Conservation (phyloP, 2,797 vertebrate genomes). For the Phoxinus dragarum region DNA sequence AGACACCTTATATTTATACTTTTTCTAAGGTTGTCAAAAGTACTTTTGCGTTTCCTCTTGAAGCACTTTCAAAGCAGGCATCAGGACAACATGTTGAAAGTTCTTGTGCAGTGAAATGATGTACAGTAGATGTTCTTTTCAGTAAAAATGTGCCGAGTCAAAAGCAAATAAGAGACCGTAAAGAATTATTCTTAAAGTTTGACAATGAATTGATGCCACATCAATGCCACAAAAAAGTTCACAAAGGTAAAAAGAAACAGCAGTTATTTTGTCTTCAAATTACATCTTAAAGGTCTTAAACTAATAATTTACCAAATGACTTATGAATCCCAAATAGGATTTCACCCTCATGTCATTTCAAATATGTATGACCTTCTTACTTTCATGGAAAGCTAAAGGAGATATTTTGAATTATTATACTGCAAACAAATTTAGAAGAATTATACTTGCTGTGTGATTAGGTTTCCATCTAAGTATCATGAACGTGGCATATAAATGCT, state of each 20-base stretch:
- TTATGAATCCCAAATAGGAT: too few species aligned
- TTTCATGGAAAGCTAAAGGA: neutral
- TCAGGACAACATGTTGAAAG: neutral
- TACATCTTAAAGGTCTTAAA: conserved; percentile 37
- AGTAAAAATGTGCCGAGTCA: neutral
- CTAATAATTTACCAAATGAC: neutral
- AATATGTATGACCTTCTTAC: neutral
- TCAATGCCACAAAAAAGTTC: neutral
- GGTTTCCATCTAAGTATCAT: neutral
- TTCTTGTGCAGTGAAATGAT: conserved; percentile 1
- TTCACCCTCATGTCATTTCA: neutral
- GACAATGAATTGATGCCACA: neutral
- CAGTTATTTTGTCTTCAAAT: conserved; percentile 30
- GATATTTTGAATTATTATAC: neutral
- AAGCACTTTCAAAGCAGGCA: conserved; percentile 5
- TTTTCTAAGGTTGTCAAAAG: conserved; percentile 8
- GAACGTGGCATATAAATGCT: neutral
- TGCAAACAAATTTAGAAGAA: neutral
- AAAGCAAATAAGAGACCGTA: neutral
- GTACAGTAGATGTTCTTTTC: neutral
- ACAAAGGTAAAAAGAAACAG: conserved; percentile 17
- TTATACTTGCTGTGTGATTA: neutral
- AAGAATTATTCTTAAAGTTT: neutral
- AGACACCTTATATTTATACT: conserved; percentile 10
- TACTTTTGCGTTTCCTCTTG: neutral